phyloP scores from a whole-genome alignment of 2,797 vertebrate genomes.

The Microctenopoma stevenorrisi region DNA sequence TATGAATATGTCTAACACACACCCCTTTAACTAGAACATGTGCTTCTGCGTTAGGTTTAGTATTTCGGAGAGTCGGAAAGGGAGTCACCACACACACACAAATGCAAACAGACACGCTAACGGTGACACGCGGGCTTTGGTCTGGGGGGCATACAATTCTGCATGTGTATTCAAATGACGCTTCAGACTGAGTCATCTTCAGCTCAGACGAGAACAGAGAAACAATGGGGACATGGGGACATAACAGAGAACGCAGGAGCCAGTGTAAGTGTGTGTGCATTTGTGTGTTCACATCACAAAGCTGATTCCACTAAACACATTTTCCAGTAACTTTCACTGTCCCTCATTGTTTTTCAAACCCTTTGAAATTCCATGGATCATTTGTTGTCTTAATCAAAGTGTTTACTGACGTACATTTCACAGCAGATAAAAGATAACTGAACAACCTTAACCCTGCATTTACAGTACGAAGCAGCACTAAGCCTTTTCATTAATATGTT shows the following conservation, averaged over 20 bases:
- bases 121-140: slow-evolving; percentile 29
- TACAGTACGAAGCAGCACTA: neutral
- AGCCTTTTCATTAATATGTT: neutral
- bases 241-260: slow-evolving; percentile 21
- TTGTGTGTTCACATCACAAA: slow-evolving; percentile 32
- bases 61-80: slow-evolving; percentile 41
- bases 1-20: neutral
- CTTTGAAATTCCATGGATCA: slow-evolving; percentile 5
- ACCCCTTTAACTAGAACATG: slow-evolving; percentile 9
- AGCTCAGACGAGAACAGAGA: slow-evolving; percentile 58
- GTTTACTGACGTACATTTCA: slow-evolving; percentile 21
- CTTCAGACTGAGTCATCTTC: slow-evolving; percentile 70
- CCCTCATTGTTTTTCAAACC: slow-evolving; percentile 13
- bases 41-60: slow-evolving; percentile 29
- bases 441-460: neutral
- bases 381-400: slow-evolving; percentile 24
- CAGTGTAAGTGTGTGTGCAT: slow-evolving; percentile 1
- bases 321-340: slow-evolving; percentile 29
- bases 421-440: slow-evolving; percentile 7
- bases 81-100: slow-evolving; percentile 43
- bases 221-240: slow-evolving; percentile 64
- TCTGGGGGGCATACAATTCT: slow-evolving; percentile 48
- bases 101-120: slow-evolving; percentile 39
- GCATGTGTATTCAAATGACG: slow-evolving; percentile 70
- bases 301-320: slow-evolving; percentile 35